Evolutionary conservation across 2,113 vertebrate species (phyloP).

Genomic region (Bothrops jararaca): DNA sequence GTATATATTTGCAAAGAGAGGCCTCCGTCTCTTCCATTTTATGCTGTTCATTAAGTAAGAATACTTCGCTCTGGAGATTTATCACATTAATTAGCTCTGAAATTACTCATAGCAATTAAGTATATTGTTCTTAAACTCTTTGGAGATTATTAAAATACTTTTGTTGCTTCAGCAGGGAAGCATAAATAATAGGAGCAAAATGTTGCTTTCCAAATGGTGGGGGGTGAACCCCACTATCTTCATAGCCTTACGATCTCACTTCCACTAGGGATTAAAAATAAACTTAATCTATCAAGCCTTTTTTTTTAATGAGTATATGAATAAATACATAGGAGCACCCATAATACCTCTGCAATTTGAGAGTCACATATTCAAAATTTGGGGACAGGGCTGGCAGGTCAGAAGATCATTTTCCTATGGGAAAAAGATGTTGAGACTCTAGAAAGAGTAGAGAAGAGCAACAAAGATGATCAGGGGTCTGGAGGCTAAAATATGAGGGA

Average conservation of each 20-base stretch:
- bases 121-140: constrained; percentile 76
- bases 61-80: constrained; percentile 71
- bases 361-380: neutral
- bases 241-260: neutral
- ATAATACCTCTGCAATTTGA: neutral
- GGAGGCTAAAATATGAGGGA: no score
- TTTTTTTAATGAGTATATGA: neutral
- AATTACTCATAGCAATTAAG: constrained; percentile 75
- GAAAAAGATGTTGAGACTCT: neutral
- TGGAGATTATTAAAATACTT: constrained; percentile 70
- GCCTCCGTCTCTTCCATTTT: constrained; percentile 58
- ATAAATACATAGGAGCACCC: neutral
- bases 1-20: constrained; percentile 30
- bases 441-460: no score
- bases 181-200: constrained; percentile 54
- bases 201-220: constrained; percentile 19
- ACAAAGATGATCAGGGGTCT: no score
- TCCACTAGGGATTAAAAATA: neutral
- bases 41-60: constrained; percentile 68
- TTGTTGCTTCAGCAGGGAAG: constrained; percentile 58
- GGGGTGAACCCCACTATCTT: constrained; percentile 8
- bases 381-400: neutral
- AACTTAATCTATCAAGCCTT: neutral
- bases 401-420: neutral
- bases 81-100: constrained; percentile 73